phyloP scores from a whole-genome alignment of 1,140 invertebrate genomes.

The Homarus americanus region DNA sequence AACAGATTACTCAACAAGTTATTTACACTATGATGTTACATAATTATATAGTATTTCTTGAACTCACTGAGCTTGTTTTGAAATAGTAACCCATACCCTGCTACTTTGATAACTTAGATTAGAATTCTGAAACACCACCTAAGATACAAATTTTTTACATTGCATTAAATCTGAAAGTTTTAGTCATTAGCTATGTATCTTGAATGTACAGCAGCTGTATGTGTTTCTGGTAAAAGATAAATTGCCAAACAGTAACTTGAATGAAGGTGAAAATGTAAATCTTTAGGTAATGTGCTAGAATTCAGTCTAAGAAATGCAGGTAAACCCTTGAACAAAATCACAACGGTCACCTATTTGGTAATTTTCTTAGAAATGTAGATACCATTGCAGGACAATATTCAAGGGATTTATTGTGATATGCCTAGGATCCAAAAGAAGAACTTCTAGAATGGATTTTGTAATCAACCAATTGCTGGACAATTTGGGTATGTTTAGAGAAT shows the following conservation, averaged over 20 bases:
- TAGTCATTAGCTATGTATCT: constrained; percentile 22
- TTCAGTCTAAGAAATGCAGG: constrained; percentile 42
- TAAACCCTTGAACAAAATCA: constrained; percentile 30
- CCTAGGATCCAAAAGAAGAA: constrained; percentile 56
- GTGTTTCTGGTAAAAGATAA: neutral
- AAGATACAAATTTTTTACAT: constrained; percentile 49
- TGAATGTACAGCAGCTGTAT: neutral
- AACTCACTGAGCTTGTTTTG: constrained; percentile 53
- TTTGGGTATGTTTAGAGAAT: constrained; percentile 20
- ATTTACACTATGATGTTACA: constrained; percentile 1
- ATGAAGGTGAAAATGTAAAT: constrained; percentile 23
- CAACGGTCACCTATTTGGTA: constrained; percentile 33
- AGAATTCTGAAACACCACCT: constrained; percentile 47
- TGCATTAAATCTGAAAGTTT: constrained; percentile 38
- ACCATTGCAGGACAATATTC: constrained; percentile 55
- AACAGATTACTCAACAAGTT: neutral
- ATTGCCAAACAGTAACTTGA: neutral
- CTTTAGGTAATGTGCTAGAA: constrained; percentile 48
- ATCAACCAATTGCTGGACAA: constrained; percentile 60
- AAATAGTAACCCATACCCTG: constrained; percentile 50
- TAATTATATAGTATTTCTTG: constrained; percentile 13
- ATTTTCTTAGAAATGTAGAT: constrained; percentile 56
- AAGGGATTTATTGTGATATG: constrained; percentile 61
- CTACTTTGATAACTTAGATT: constrained; percentile 37
- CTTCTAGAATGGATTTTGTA: constrained; percentile 59